These are phyloP conservation scores for Abrostola triplasia DNA, from an alignment of 2,888 invertebrate species.

Conservation along the genomic window DNA sequence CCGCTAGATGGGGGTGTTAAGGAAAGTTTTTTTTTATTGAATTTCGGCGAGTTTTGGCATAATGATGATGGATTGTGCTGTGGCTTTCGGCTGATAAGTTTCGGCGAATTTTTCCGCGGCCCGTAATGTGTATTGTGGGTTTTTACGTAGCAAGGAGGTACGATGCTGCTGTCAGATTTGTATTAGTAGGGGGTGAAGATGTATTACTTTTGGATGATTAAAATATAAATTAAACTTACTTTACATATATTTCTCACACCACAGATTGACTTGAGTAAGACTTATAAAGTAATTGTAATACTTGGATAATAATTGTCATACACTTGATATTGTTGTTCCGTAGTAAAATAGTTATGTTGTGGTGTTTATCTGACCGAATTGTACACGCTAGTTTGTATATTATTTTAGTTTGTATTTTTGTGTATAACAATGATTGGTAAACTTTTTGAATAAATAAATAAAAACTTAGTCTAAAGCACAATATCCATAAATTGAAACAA, in stretches of 20 bases:
- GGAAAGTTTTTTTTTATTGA: conserved; percentile 86
- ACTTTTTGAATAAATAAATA: no score
- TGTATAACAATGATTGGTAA: no score
- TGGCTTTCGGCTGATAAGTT: conserved; percentile 85
- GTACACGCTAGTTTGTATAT: no score
- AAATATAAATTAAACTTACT: background rate
- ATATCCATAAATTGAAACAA: no score
- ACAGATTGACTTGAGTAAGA: no score
- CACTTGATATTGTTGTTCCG: no score
- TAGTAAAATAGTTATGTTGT: no score
- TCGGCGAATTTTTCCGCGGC: conserved; percentile 74
- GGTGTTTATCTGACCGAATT: no score
- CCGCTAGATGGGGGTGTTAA: conserved; percentile 84
- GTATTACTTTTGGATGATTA: conserved; percentile 24
- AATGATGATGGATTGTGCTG: conserved; percentile 87
- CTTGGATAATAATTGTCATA: no score
- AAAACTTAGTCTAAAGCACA: no score
- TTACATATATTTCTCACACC: background rate
- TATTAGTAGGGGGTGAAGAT: conserved; percentile 33
- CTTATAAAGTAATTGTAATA: no score
- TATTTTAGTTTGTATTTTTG: no score
- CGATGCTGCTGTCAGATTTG: conserved; percentile 66
- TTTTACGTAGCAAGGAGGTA: conserved; percentile 73
- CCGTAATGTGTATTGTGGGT: conserved; percentile 82
- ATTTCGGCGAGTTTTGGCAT: conserved; percentile 85